Evolutionary conservation across 2,113 vertebrate genomes (phyloP).

Genomic region (Otolemur garnettii): DNA sequence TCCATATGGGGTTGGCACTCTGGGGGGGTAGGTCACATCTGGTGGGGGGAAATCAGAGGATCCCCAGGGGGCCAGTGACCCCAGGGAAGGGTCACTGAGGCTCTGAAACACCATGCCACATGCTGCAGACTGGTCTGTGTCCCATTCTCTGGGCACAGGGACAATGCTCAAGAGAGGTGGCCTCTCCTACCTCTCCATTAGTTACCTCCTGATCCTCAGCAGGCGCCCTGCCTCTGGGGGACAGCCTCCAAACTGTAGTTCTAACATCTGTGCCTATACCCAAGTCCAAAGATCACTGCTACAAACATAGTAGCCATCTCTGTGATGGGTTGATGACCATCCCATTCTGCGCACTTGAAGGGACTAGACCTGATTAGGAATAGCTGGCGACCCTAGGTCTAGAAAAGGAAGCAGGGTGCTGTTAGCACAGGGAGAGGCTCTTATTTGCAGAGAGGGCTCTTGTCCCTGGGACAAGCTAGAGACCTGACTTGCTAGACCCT

Average conservation of each 20-base stretch:
- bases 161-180: background rate
- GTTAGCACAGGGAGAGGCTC: background rate
- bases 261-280: background rate
- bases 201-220: background rate
- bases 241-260: background rate
- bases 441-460: background rate
- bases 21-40: slow-evolving; percentile 68
- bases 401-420: background rate
- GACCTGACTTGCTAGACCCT: background rate
- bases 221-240: background rate
- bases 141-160: background rate
- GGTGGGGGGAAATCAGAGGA: slow-evolving; percentile 67
- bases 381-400: background rate
- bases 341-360: background rate
- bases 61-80: slow-evolving; percentile 66
- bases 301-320: rapidly evolving
- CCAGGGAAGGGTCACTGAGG: slow-evolving; percentile 54
- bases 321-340: rapidly evolving
- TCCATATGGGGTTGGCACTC: slow-evolving; percentile 73
- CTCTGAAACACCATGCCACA: slow-evolving; percentile 3
- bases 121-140: background rate
- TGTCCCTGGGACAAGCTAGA: too few species aligned
- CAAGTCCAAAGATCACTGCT: background rate
- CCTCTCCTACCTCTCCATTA: background rate
- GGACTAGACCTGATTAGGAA: background rate